Percentiles rank a stretch among this genome's conserved stretches.
These are phyloP conservation scores for Dipus sagitta DNA, from an alignment of 2,797 vertebrate genomes.

Conservation along the genomic window DNA sequence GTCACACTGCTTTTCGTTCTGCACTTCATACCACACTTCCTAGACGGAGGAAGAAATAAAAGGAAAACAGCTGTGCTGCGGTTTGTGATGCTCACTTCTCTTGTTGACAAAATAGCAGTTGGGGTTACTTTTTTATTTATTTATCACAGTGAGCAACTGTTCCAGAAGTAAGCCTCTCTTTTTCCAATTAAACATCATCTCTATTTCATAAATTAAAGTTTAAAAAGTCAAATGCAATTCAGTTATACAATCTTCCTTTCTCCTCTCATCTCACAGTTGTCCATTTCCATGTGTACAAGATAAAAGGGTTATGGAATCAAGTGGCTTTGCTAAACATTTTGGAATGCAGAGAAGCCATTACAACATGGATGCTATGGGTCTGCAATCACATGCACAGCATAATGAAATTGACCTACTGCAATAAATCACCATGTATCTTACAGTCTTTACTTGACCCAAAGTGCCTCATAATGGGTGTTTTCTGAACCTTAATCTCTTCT, in stretches of 20 bases:
- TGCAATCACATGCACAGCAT: not conserved
- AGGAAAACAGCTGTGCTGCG: slow-evolving; percentile 64
- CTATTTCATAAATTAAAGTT: slow-evolving; percentile 68
- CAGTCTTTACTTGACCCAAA: slow-evolving; percentile 41
- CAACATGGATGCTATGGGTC: not conserved
- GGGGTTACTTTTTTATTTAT: slow-evolving; percentile 63
- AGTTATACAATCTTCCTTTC: slow-evolving; percentile 50
- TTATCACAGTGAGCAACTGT: slow-evolving; percentile 63
- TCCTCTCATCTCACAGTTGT: slow-evolving; percentile 55
- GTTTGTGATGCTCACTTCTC: slow-evolving; percentile 35
- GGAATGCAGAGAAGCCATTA: slow-evolving; percentile 39
- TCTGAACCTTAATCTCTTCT: slow-evolving; percentile 42
- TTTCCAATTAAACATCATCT: slow-evolving; percentile 72
- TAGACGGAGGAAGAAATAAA: slow-evolving; percentile 67
- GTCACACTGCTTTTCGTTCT: slow-evolving; percentile 48
- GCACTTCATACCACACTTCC: slow-evolving; percentile 40
- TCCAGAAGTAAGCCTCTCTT: slow-evolving; percentile 65
- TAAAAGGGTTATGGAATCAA: slow-evolving; percentile 49
- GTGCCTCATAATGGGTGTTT: not conserved
- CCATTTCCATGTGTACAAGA: slow-evolving; percentile 27
- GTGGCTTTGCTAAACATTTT: slow-evolving; percentile 52
- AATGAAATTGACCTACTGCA: not conserved
- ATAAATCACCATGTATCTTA: not conserved
- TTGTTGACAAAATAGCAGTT: slow-evolving; percentile 62
- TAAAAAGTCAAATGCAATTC: slow-evolving; percentile 42